Base-by-base conservation (phyloP, 2,113 vertebrate species). In the Odontesthes bonariensis region DNA sequence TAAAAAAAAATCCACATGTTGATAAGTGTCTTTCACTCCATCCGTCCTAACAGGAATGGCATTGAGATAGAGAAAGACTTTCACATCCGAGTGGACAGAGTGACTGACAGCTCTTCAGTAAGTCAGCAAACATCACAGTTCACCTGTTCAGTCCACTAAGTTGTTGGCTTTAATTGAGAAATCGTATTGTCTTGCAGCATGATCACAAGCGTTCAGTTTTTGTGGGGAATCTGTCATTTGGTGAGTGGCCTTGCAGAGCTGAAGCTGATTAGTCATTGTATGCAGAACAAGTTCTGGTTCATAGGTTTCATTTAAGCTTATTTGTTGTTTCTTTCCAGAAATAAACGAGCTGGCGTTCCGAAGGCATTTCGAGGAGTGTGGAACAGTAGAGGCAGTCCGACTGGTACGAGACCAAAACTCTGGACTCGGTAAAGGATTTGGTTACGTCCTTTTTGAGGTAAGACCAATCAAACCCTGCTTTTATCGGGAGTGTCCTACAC, bases 401-500 rank as follows among this genome's bases (percentile, higher is more conserved):
- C 79, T 99, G 32, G 94, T 99, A 69, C 93, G 97, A 52, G 97
- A 99, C 91, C 82, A 79, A 1, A 88, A 77, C 4, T 95, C 96
- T 0, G 97, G 97, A 20, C 27, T 95, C 3, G 97, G 97, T 0
- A 98, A 96, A 77, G 98, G 98, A n/a, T 99, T 99, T 0, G 97
- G 98, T 62, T 99, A 98, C 0, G 73, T 99, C 61, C 95, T 98
- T 20, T 99, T 98, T 51, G 91, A 97, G 96, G 98, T 99, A 75
- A 0, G 80, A 19, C 16, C 7, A 17, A 4, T 31, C 27, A 33
- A 57, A 57, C 3, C 1, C 8, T 32, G 22, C 11, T 27, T 54
- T 54, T 54, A 10, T 3, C 20, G 27, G 27, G 27, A 27, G 27
- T 27, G 27, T 27, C 27, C 27, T 27, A 27, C 27, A 27, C 27